Percentiles rank a stretch among this genome's conserved stretches.
These are phyloP conservation scores for Lasioglossum leucozonium DNA, from an alignment of 2,888 invertebrate species.

Conservation along the genomic window DNA sequence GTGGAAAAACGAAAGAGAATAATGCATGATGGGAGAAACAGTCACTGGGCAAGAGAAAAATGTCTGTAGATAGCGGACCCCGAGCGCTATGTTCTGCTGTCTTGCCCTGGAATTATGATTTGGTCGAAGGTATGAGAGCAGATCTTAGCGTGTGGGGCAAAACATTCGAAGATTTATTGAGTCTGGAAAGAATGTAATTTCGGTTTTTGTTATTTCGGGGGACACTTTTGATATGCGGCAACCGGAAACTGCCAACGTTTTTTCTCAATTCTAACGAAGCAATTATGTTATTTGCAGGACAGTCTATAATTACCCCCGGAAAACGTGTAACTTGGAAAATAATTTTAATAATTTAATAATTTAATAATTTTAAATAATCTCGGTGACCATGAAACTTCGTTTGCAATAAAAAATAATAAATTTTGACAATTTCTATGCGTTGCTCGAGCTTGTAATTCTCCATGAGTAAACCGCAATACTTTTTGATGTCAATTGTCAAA, in stretches of 20 bases:
- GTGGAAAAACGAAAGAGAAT: conserved; percentile 36
- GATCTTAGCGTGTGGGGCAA: neutral
- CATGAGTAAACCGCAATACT: too few relatives aligned
- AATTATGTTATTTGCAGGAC: neutral
- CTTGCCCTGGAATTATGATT: conserved; percentile 33
- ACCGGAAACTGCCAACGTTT: neutral
- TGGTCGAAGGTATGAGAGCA: neutral
- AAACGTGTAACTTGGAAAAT: neutral
- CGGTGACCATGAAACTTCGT: too few relatives aligned
- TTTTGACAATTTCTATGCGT: too few relatives aligned
- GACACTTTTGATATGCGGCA: neutral
- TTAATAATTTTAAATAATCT: too few relatives aligned
- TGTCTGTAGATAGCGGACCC: conserved; percentile 13
- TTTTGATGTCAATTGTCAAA: too few relatives aligned
- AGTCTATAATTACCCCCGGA: neutral
- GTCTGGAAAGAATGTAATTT: conserved; percentile 15
- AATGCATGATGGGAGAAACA: conserved; percentile 29
- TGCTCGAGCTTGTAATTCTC: too few relatives aligned
- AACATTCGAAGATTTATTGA: conserved; percentile 19
- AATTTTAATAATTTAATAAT: too few relatives aligned
- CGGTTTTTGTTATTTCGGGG: neutral
- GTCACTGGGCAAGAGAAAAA: conserved; percentile 32
- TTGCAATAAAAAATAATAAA: too few relatives aligned
- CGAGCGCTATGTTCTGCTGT: conserved; percentile 5
- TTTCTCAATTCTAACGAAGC: neutral